Percentiles rank a stretch among this genome's conserved stretches.
Evolutionary conservation across 2,888 invertebrate species (phyloP).

Genomic region (Scrobipalpa costella): DNA sequence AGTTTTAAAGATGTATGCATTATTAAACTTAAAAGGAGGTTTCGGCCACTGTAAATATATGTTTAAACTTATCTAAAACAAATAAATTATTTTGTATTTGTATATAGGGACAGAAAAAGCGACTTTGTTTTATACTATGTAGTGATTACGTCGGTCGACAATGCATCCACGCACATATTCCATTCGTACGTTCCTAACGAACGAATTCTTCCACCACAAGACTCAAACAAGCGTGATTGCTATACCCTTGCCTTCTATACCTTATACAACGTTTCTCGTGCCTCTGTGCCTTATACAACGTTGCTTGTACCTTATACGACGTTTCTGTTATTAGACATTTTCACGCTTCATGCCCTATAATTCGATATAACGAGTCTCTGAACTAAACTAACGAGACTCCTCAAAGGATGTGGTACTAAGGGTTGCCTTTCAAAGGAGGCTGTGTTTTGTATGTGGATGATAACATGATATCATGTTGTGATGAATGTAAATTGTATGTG

Average conservation of each 20-base stretch:
- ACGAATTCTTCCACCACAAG: not conserved
- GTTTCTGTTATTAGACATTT: not conserved
- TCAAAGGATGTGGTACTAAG: not conserved
- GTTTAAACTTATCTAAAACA: no score
- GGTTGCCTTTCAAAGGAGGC: not conserved
- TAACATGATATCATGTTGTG: not conserved
- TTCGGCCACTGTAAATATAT: no score
- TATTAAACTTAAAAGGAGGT: no score
- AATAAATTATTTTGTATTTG: no score
- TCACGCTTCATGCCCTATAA: constrained; percentile 14
- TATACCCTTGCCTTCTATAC: not conserved
- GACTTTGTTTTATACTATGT: no score
- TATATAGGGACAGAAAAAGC: no score
- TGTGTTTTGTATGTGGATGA: not conserved
- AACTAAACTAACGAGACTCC: constrained; percentile 17
- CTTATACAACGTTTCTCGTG: no score
- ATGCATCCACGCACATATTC: no score
- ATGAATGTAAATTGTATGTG: no score
- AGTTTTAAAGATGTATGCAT: no score
- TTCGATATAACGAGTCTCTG: constrained; percentile 16
- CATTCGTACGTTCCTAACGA: no score
- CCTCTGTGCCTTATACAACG: not conserved
- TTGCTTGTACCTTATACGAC: not conserved
- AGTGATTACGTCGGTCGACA: no score
- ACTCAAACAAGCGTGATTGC: not conserved